phyloP scores from a whole-genome alignment of 2,113 vertebrate species.

The Nothoprocta perdicaria region DNA sequence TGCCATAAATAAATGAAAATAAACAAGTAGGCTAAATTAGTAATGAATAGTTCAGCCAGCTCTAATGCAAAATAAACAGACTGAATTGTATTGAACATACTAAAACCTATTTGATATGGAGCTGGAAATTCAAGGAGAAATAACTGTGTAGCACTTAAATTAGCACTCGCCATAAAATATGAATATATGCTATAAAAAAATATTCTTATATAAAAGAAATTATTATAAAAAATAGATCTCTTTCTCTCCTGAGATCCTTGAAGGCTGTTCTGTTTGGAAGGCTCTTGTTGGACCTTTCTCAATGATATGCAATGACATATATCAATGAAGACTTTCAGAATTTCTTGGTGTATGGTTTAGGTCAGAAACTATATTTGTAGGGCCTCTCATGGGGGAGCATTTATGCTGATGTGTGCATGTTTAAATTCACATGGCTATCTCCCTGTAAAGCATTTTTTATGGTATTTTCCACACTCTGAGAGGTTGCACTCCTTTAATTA shows the following conservation, averaged over 20 bases:
- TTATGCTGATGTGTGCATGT: neutral
- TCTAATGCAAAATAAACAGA: slow-evolving; percentile 52
- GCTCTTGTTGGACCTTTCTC: neutral
- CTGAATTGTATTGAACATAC: slow-evolving; percentile 60
- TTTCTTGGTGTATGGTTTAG: slow-evolving; percentile 42
- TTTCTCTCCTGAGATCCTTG: slow-evolving; percentile 14
- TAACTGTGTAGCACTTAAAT: slow-evolving; percentile 47
- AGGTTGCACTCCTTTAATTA: neutral
- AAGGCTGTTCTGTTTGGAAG: slow-evolving; percentile 10
- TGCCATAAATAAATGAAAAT: slow-evolving; percentile 61
- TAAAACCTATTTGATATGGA: slow-evolving; percentile 42
- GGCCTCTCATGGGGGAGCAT: slow-evolving; percentile 4
- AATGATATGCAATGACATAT: neutral
- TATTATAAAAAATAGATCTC: too few species aligned
- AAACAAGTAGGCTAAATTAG: slow-evolving; percentile 61
- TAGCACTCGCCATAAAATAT: slow-evolving; percentile 57
- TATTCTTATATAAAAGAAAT: neutral
- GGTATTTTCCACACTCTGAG: slow-evolving; percentile 8
- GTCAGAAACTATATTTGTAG: slow-evolving; percentile 26
- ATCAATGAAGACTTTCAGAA: slow-evolving; percentile 25
- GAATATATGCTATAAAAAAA: slow-evolving; percentile 54
- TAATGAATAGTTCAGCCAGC: slow-evolving; percentile 52
- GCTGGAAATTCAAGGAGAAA: slow-evolving; percentile 59
- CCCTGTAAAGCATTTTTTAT: slow-evolving; percentile 39
- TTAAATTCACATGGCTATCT: slow-evolving; percentile 22